Evolutionary conservation across 2,888 invertebrate genomes (phyloP), one percentile per base, ranked within the genome.

Genomic region (Sminthurinus aureus): DNA sequence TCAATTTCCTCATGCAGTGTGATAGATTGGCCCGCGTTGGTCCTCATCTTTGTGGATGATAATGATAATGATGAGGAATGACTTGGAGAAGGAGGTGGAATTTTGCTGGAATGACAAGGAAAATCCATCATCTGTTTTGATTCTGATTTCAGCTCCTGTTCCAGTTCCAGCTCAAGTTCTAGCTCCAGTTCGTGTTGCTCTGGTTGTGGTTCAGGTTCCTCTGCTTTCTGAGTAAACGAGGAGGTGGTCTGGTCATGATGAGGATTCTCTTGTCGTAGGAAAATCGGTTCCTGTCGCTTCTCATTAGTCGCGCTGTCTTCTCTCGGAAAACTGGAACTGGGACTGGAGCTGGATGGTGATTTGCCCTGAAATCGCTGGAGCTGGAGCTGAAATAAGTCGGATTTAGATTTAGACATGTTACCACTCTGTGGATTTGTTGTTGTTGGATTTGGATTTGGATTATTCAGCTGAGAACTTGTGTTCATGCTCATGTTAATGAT

Each of bases 161-260:
- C 15, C 4, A 6, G 79, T 12, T n/a, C 26, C 26, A 12, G 66
- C n/a, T 12, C 18, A 38, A 38, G 18, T 67, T 38, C n/a, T n/a
- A 64, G 69, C 67, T 38, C 71, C 38, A 52, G 26, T 15, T 58
- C 15, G 18, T 58, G 58, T 58, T 58, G 58, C 2, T 58, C 58
- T 58, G 58, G 18, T 58, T 13, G 4, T 58, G 58, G 18, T 9
- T 13, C 15, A 6, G 58, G 58, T 58, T 18, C 58, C 9, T 58
- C 38, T 38, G 38, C 38, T 38, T 38, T 6, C 6, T 64, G 64
- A 73, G 74, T 22, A 74, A 58, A 67, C 69, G 75, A 71, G 82
- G 58, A 52, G 81, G 81, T 77, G 77, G 38, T 38, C 6, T 38
- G 38, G 6, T 38, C 6, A 1, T 38, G 58, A 9, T 58, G 2